Evolutionary conservation across 2,113 vertebrate species (phyloP).

Genomic region (Thalassoma bifasciatum): DNA sequence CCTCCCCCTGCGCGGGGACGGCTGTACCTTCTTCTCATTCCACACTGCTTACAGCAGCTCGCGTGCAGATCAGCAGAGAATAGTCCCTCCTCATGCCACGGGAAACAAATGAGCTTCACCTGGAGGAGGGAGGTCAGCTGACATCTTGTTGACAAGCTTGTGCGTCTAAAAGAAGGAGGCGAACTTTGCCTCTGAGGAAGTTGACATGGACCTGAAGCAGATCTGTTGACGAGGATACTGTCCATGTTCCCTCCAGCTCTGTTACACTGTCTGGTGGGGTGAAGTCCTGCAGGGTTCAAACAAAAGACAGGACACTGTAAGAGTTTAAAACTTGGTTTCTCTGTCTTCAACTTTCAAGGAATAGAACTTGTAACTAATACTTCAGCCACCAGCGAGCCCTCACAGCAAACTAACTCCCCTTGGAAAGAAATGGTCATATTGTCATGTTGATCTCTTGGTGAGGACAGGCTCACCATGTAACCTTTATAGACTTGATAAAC

Average conservation of each 20-base stretch:
- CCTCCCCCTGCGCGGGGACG: conserved; percentile 14
- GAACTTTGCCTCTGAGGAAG: conserved; percentile 85
- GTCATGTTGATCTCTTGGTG: neutral
- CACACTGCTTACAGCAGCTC: conserved; percentile 48
- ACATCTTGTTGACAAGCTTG: conserved; percentile 76
- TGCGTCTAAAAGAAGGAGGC: conserved; percentile 76
- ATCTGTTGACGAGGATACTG: conserved; percentile 72
- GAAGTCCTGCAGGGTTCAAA: conserved; percentile 74
- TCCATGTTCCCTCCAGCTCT: conserved; percentile 73
- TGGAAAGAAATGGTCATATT: too few species aligned
- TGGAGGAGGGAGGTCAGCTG: conserved; percentile 75
- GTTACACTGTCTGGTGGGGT: conserved; percentile 55
- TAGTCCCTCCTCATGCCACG: conserved; percentile 58
- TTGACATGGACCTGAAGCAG: conserved; percentile 82
- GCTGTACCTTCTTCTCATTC: conserved; percentile 25
- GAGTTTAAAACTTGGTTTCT: neutral
- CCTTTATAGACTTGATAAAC: neutral
- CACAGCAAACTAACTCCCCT: neutral
- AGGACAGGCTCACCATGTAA: neutral
- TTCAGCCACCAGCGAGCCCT: too few species aligned
- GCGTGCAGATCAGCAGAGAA: conserved; percentile 58
- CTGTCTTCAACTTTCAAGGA: neutral
- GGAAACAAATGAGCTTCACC: conserved; percentile 54
- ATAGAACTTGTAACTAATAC: neutral
- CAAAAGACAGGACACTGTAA: conserved; percentile 1